Conservation (phyloP, 2,888 invertebrate genomes). For the Drosophila subsilvestris region DNA sequence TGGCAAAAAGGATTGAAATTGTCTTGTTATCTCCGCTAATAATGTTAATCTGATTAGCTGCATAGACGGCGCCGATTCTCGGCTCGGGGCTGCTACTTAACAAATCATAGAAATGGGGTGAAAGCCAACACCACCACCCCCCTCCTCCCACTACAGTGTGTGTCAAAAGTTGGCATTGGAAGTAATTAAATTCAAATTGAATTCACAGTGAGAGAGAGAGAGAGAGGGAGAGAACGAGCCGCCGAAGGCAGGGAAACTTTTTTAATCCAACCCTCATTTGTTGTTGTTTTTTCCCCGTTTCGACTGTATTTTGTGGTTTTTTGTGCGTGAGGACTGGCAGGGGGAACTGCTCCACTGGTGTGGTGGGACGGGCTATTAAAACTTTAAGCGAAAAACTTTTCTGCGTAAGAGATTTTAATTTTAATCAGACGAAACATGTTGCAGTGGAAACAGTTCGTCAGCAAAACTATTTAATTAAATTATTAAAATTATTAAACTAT, state of each 20-base stretch:
- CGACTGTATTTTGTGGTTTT: slow-evolving; percentile 1
- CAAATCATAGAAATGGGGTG: slow-evolving; percentile 36
- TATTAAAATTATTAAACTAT: slow-evolving; percentile 5
- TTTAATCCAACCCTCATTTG: slow-evolving; percentile 72
- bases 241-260: slow-evolving; percentile 54
- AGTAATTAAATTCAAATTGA: slow-evolving; percentile 76
- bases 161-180: slow-evolving; percentile 68
- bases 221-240: slow-evolving; percentile 8
- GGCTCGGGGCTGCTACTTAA: slow-evolving; percentile 25
- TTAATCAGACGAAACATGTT: slow-evolving; percentile 47
- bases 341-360: slow-evolving; percentile 21
- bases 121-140: neutral
- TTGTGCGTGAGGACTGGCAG: slow-evolving; percentile 28
- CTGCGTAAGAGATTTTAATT: slow-evolving; percentile 42
- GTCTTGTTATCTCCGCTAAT: slow-evolving; percentile 33
- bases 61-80: slow-evolving; percentile 5
- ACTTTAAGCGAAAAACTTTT: slow-evolving; percentile 68
- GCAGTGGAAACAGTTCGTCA: slow-evolving; percentile 11
- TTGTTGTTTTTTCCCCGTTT: slow-evolving; percentile 35
- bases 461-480: slow-evolving; percentile 27
- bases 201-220: slow-evolving; percentile 45
- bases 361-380: slow-evolving; percentile 46
- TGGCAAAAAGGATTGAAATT: slow-evolving; percentile 35
- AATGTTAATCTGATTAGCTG: slow-evolving; percentile 45
- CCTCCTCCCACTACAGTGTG: slow-evolving; percentile 28